Percentiles rank a stretch among this genome's conserved stretches.
These are phyloP conservation scores for Chelon auratus DNA, from an alignment of 2,797 vertebrate species.

Conservation along the genomic window DNA sequence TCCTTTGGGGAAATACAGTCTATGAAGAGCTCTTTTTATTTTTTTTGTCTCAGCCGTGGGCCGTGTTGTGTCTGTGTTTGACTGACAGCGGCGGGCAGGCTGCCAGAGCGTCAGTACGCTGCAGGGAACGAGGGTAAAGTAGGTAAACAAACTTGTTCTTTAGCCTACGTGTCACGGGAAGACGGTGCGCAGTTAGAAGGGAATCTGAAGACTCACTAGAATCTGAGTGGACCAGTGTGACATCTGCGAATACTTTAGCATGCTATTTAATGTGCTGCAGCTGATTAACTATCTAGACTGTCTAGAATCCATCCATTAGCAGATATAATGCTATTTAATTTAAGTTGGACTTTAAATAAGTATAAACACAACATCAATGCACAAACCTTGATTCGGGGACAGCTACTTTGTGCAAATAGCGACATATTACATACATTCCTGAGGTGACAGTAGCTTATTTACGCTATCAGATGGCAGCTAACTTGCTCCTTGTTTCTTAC, in stretches of 20 bases:
- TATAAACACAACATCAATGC: too few relatives aligned
- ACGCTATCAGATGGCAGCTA: slow-evolving; percentile 16
- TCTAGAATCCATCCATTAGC: not conserved
- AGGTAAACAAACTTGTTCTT: slow-evolving; percentile 5
- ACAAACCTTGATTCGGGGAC: too few relatives aligned
- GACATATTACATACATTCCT: too few relatives aligned
- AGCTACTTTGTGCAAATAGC: too few relatives aligned
- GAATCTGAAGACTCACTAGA: slow-evolving; percentile 12
- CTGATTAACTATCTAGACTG: slow-evolving; percentile 6
- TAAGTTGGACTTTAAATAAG: not conserved
- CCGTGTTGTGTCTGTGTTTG: slow-evolving; percentile 7
- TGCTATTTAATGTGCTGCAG: slow-evolving; percentile 14
- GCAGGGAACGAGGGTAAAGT: not conserved
- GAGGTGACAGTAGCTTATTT: not conserved
- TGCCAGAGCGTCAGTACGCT: not conserved
- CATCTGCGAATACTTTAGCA: slow-evolving; percentile 6
- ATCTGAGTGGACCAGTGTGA: slow-evolving; percentile 6
- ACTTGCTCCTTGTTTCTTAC: slow-evolving; percentile 9
- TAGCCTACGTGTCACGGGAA: slow-evolving; percentile 4
- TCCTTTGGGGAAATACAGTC: not conserved
- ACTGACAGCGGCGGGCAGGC: slow-evolving; percentile 7
- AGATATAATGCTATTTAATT: not conserved
- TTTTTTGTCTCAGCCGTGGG: not conserved
- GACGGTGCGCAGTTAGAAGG: slow-evolving; percentile 4
- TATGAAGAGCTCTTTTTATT: not conserved